Evolutionary conservation across 2,797 vertebrate genomes (phyloP).

Genomic region (Coluber constrictor): DNA sequence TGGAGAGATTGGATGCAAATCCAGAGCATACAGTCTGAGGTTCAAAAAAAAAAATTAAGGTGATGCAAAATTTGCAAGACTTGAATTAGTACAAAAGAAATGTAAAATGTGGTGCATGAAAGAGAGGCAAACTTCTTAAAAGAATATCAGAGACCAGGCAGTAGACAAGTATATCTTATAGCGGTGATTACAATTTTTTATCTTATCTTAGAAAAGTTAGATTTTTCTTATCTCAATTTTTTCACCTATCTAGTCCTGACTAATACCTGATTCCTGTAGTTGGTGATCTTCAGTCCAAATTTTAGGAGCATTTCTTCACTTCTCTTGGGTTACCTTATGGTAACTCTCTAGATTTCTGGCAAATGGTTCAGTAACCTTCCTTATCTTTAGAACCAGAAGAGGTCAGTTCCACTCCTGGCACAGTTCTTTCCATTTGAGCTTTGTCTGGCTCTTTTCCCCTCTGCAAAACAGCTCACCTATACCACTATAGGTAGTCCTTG

Average conservation of each 20-base stretch:
- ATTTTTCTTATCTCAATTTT: background rate
- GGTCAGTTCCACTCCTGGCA: background rate
- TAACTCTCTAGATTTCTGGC: background rate
- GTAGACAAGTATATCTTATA: background rate
- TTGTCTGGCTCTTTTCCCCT: accelerated
- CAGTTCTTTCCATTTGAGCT: background rate
- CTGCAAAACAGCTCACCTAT: background rate
- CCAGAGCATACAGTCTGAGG: background rate
- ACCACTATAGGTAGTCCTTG: background rate
- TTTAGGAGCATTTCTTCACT: background rate
- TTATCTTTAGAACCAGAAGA: background rate
- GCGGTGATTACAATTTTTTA: background rate
- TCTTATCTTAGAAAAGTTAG: too few species aligned
- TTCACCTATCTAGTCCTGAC: background rate
- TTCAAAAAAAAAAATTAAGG: background rate
- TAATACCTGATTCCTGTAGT: background rate
- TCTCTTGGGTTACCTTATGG: background rate
- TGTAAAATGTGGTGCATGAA: background rate
- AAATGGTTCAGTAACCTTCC: background rate
- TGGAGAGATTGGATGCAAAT: background rate
- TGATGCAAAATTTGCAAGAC: background rate
- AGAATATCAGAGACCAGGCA: background rate
- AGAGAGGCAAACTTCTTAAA: background rate
- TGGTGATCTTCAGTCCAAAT: background rate
- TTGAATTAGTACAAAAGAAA: background rate